These are phyloP conservation scores for Trichoplusia ni DNA, from an alignment of 1,140 invertebrate genomes.

Conservation along the genomic window DNA sequence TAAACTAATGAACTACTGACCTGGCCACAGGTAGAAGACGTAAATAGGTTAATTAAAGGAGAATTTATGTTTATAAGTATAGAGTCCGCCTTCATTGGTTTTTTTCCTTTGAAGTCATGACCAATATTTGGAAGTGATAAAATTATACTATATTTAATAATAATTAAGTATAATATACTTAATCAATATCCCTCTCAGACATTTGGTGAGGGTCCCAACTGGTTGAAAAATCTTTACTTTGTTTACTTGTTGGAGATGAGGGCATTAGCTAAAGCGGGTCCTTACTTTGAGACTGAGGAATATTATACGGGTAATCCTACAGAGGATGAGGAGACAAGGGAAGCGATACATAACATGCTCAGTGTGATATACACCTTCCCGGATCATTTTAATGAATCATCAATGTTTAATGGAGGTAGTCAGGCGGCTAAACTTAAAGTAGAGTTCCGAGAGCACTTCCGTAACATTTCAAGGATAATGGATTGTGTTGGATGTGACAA, in stretches of 20 bases:
- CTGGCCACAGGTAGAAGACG: no score
- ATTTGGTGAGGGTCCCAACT: slow-evolving; percentile 93
- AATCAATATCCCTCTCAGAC: slow-evolving; percentile 93
- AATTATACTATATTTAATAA: no score
- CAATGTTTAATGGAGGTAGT: slow-evolving; percentile 94
- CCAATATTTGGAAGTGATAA: no score
- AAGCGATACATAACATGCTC: slow-evolving; percentile 93
- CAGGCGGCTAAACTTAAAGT: slow-evolving; percentile 91
- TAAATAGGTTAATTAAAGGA: no score
- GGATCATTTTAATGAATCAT: slow-evolving; percentile 97
- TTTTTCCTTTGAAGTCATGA: no score
- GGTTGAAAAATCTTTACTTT: slow-evolving; percentile 98
- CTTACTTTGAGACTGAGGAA: slow-evolving; percentile 93
- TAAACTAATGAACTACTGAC: no score
- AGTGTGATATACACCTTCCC: slow-evolving; percentile 90
- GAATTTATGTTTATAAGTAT: no score
- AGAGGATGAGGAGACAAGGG: slow-evolving; percentile 93
- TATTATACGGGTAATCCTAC: slow-evolving; percentile 96
- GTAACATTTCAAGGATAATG: slow-evolving; percentile 99
- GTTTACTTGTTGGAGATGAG: slow-evolving; percentile 96
- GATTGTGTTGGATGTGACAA: slow-evolving; percentile 99
- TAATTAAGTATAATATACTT: no score
- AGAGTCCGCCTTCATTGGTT: no score
- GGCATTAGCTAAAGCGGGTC: slow-evolving; percentile 96
- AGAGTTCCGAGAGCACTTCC: slow-evolving; percentile 97